Base-by-base conservation (phyloP, 2,888 invertebrate genomes). In the Campoletis raptor region DNA sequence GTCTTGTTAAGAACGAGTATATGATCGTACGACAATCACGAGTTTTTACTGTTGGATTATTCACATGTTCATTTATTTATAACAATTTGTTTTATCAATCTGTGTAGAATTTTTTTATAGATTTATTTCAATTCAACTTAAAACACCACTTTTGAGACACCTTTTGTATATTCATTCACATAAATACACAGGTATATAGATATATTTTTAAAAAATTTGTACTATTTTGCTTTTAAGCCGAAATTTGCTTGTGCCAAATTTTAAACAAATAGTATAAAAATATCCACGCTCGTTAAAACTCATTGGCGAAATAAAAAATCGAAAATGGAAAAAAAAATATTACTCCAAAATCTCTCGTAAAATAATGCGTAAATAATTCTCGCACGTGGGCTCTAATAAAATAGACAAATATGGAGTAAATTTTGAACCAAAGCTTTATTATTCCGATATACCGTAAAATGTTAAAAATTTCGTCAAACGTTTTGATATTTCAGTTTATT, bases 161-260 rank as follows among this genome's bases (percentile, higher is more conserved):
- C 30, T 30, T 15, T 30, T 6, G 2, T 12, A 12, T 61, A 7
- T 61, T 24, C 61, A 61, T 61, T 61, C 30, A 30, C 10, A 30
- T 61, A 15, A 30, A 2, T 30, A 61, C 6, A 15, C 15, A 12
- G 24, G 10, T 24, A 12, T 24, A 12, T 8, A 10, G 0, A 18
- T 10, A 37, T 42, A 30, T 64, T 24, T 61, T 61, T 57, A 15
- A 15, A 6, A 2, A 61, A 61, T 61, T 30, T 61, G 12, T 12
- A n/a, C n/a, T 37, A 7, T 40, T 45, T 70, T 18, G 36, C 1
- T 4, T 52, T n/a, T 10, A 36, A 18, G 18, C 9, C 45, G 8
- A 45, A 76, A 48, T 64, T 64, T 61, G 30, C 30, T 76, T 64
- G 61, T 64, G n/a, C 76, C 74, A 74, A 40, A 61, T 61, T 57